Conservation (phyloP, 2,888 invertebrate genomes). For the Machimus atricapillus region DNA sequence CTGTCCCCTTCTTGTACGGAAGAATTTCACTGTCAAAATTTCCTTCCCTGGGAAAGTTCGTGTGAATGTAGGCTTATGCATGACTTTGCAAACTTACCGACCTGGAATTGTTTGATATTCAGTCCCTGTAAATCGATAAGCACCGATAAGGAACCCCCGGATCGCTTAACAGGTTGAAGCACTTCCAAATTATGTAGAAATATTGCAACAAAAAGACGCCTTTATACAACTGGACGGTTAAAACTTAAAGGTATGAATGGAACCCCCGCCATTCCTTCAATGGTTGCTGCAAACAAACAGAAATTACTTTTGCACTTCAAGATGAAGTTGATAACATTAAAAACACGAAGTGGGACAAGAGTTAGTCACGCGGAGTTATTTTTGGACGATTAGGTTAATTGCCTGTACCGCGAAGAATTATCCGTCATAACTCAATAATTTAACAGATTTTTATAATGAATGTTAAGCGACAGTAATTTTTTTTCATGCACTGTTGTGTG, state of each 20-base stretch:
- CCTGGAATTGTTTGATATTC: not conserved
- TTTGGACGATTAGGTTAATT: not conserved
- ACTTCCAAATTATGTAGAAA: not conserved
- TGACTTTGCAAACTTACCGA: not conserved
- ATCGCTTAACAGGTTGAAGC: not conserved
- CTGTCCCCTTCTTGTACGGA: conserved; percentile 19
- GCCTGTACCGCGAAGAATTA: not conserved
- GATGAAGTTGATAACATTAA: not conserved
- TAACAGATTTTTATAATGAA: conserved; percentile 7
- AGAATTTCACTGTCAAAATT: conserved; percentile 37
- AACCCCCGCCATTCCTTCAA: not conserved
- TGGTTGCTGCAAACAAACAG: not conserved
- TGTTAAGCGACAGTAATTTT: not conserved
- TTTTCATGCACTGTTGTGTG: not conserved
- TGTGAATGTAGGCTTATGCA: not conserved
- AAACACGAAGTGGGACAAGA: not conserved
- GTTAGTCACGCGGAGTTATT: conserved; percentile 7
- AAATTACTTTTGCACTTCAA: not conserved
- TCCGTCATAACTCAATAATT: conserved; percentile 13
- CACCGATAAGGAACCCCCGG: not conserved
- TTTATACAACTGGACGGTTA: not conserved
- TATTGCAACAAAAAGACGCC: not conserved
- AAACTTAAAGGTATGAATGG: not conserved
- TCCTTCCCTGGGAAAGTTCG: conserved; percentile 14
- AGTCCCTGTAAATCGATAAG: not conserved